Percentiles rank a stretch among this genome's conserved stretches.
Evolutionary conservation across 2,797 vertebrate genomes (phyloP).

Genomic region (Anguilla pacifica): DNA sequence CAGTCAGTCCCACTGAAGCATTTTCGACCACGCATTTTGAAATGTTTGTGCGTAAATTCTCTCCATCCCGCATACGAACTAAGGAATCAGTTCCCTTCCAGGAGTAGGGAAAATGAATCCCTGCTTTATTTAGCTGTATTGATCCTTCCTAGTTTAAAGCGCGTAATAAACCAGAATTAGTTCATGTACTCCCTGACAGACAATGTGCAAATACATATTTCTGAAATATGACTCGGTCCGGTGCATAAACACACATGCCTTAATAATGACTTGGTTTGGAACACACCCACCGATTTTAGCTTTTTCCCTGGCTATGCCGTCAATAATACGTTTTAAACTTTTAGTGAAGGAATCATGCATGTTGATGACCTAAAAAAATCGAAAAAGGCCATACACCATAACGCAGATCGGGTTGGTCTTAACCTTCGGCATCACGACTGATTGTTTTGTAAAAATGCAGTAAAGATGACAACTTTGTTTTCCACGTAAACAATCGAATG

Average conservation of each 20-base stretch:
- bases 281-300: background rate
- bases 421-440: background rate
- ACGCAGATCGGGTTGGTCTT: background rate
- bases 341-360: background rate
- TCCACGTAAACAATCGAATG: background rate
- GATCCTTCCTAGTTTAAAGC: background rate
- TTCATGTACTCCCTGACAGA: background rate
- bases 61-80: background rate
- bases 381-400: background rate
- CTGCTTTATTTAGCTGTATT: background rate
- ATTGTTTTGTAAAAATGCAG: background rate
- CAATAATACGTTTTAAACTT: background rate
- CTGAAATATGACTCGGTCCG: background rate
- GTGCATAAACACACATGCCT: background rate
- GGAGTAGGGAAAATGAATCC: background rate
- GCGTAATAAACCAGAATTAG: background rate
- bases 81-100: background rate
- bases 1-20: background rate
- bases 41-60: background rate
- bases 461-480: background rate
- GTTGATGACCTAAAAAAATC: background rate
- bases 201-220: background rate
- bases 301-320: background rate
- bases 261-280: background rate
- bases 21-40: background rate